phyloP scores from a whole-genome alignment of 2,797 vertebrate species.

The Chelmon rostratus region DNA sequence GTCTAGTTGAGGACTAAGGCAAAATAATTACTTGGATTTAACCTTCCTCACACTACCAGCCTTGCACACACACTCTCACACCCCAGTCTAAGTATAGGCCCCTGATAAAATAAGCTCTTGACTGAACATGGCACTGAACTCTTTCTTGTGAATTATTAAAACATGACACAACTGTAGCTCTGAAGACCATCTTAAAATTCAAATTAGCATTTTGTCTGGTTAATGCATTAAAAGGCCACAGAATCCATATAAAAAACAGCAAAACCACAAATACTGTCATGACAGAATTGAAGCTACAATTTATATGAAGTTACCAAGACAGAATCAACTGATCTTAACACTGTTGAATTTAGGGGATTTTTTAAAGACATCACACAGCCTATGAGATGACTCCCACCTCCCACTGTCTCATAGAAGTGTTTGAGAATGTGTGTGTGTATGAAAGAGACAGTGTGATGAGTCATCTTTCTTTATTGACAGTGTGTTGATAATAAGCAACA shows the following conservation, averaged over 20 bases:
- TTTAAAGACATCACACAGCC: neutral
- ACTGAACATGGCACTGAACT: neutral
- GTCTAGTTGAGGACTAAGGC: neutral
- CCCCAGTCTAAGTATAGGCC: neutral
- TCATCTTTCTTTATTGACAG: constrained; percentile 2
- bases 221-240: neutral
- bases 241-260: neutral
- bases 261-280: neutral
- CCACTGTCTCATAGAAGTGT: neutral
- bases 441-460: neutral
- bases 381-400: neutral
- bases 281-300: neutral
- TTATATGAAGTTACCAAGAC: neutral
- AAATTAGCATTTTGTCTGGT: neutral
- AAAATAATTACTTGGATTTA: constrained; percentile 27
- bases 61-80: constrained; percentile 30
- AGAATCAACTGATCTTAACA: neutral
- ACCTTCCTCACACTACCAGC: constrained; percentile 13
- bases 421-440: neutral
- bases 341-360: neutral
- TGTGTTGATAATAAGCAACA: constrained; percentile 11
- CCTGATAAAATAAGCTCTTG: constrained; percentile 3
- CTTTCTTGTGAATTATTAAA: constrained; percentile 17
- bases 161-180: neutral
- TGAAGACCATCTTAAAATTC: neutral